Evolutionary conservation across 2,888 invertebrate species (phyloP).

Genomic region (Sisyra nigra): DNA sequence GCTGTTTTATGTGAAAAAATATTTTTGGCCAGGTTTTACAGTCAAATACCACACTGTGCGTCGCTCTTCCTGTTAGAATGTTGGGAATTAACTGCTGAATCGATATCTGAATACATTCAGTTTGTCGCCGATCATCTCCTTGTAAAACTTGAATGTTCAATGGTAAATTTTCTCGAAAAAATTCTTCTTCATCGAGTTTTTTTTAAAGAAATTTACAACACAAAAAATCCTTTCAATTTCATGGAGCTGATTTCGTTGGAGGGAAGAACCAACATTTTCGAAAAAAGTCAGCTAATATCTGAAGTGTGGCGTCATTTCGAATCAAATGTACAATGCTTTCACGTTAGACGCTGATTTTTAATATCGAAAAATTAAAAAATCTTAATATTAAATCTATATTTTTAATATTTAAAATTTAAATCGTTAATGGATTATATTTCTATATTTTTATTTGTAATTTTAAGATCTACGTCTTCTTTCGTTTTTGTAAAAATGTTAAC

Average conservation of each 20-base stretch:
- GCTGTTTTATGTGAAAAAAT: too few relatives aligned
- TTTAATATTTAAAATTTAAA: too few relatives aligned
- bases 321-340: constrained; percentile 52
- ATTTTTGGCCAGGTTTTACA: too few relatives aligned
- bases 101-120: constrained; percentile 96
- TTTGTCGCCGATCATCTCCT: constrained; percentile 95
- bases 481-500: too few relatives aligned
- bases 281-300: constrained; percentile 96
- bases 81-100: constrained; percentile 95
- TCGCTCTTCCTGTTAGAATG: constrained; percentile 82
- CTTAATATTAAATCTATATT: too few relatives aligned
- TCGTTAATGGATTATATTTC: too few relatives aligned
- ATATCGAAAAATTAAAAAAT: too few relatives aligned
- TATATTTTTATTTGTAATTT: too few relatives aligned
- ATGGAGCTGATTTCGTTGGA: constrained; percentile 98
- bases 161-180: too few relatives aligned
- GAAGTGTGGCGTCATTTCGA: constrained; percentile 82
- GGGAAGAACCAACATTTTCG: constrained; percentile 99
- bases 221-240: constrained; percentile 94
- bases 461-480: too few relatives aligned
- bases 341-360: constrained; percentile 79
- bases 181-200: too few relatives aligned
- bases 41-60: too few relatives aligned
- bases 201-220: constrained; percentile 75
- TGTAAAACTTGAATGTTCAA: constrained; percentile 70